Evolutionary conservation across 1,140 invertebrate genomes (phyloP).

Genomic region (Brachionus rubens): DNA sequence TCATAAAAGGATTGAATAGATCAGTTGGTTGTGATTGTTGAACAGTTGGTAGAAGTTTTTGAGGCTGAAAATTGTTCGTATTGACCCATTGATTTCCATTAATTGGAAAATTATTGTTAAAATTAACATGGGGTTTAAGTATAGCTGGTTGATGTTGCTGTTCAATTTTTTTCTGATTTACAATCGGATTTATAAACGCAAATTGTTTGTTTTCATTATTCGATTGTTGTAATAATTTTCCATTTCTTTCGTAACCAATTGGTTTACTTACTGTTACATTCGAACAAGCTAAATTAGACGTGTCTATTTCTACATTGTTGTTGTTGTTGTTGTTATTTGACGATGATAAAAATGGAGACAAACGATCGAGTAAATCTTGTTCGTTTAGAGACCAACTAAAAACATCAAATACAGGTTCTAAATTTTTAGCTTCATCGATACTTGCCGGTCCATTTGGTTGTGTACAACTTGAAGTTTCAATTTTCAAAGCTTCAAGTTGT

Average conservation of each 20-base stretch:
- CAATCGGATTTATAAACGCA: background rate
- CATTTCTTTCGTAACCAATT: constrained; percentile 32
- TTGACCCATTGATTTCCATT: constrained; percentile 3
- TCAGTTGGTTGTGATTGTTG: too few species aligned
- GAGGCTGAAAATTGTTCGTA: background rate
- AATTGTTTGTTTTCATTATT: background rate
- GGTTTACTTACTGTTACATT: constrained; percentile 19
- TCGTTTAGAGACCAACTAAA: constrained; percentile 14
- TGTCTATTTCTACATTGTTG: too few species aligned
- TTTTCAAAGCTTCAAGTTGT: background rate
- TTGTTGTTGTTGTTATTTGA: background rate
- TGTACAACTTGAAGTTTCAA: too few species aligned
- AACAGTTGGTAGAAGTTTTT: too few species aligned
- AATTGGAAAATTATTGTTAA: background rate
- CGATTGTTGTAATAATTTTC: background rate
- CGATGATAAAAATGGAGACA: constrained; percentile 6
- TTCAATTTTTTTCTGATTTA: background rate
- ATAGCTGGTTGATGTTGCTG: background rate
- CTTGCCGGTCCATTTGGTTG: too few species aligned
- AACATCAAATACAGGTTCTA: background rate
- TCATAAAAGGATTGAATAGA: too few species aligned
- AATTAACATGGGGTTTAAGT: background rate
- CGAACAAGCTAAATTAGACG: too few species aligned
- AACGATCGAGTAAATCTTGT: background rate
- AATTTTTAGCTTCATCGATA: too few species aligned